phyloP scores from a whole-genome alignment of 2,888 invertebrate genomes.

The Metalampra italica region DNA sequence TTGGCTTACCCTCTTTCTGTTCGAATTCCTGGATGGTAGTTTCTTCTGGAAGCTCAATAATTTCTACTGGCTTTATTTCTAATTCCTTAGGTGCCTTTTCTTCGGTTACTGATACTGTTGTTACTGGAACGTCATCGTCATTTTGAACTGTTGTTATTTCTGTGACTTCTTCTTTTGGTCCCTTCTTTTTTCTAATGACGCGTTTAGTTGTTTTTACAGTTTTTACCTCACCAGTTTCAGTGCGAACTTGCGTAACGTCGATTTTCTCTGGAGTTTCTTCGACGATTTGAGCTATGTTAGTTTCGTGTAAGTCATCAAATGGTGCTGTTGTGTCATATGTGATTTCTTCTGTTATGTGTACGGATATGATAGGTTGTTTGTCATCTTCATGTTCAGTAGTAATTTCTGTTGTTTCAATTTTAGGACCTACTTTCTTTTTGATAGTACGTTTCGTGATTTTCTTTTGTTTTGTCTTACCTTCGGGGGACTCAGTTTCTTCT shows the following conservation, averaged over 20 bases:
- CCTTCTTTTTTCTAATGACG: conserved; percentile 45
- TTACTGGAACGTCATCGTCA: conserved; percentile 46
- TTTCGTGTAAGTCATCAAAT: conserved; percentile 12
- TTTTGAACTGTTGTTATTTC: conserved; percentile 54
- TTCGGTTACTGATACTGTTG: conserved; percentile 22
- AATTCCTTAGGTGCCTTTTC: neutral
- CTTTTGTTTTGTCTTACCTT: conserved; percentile 15
- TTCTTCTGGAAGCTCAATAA: conserved; percentile 20
- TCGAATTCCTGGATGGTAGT: conserved; percentile 15
- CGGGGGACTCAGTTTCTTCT: conserved; percentile 13
- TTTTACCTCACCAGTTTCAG: conserved; percentile 17
- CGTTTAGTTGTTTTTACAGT: conserved; percentile 19
- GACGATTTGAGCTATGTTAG: conserved; percentile 25
- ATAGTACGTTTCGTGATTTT: conserved; percentile 34
- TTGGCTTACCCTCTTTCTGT: conserved; percentile 19
- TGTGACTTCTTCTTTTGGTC: conserved; percentile 44
- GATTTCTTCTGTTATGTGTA: conserved; percentile 18
- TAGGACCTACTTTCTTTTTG: conserved; percentile 54
- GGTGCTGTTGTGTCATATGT: conserved; percentile 25
- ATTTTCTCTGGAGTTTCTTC: conserved; percentile 33
- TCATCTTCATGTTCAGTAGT: conserved; percentile 45
- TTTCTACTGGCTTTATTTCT: conserved; percentile 17
- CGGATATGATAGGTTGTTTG: conserved; percentile 14
- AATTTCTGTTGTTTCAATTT: conserved; percentile 58
- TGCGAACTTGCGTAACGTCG: conserved; percentile 15